These are phyloP conservation scores for Carassius auratus DNA, from an alignment of 2,113 vertebrate genomes.

Conservation along the genomic window DNA sequence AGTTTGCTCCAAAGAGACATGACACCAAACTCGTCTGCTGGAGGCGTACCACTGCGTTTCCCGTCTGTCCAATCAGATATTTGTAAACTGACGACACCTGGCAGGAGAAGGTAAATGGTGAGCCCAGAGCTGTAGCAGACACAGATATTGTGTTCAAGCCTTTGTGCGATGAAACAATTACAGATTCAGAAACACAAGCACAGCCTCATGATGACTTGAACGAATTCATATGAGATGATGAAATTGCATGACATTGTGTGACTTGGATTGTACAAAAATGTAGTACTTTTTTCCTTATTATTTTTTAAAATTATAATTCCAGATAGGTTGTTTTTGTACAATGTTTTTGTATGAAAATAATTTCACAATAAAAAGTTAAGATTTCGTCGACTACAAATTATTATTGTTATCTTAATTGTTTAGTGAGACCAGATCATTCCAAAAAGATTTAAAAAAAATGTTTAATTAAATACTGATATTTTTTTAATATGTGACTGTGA, in stretches of 20 bases:
- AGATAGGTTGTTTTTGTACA: neutral
- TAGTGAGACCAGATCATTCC: neutral
- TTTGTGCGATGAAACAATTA: slow-evolving; percentile 43
- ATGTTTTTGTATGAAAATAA: no score
- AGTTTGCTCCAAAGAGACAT: slow-evolving; percentile 73
- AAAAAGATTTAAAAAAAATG: neutral
- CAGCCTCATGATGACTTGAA: neutral
- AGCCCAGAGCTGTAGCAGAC: slow-evolving; percentile 35
- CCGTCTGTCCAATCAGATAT: slow-evolving; percentile 68
- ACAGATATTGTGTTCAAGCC: slow-evolving; percentile 39
- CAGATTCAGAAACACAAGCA: slow-evolving; percentile 7
- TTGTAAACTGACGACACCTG: slow-evolving; percentile 55
- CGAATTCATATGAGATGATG: neutral
- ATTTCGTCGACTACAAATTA: neutral
- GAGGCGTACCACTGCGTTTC: slow-evolving; percentile 67
- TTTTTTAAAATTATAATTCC: neutral
- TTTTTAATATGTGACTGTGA: neutral
- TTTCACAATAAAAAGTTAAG: no score
- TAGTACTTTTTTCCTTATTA: neutral
- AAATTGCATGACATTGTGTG: neutral
- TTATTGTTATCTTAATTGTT: neutral
- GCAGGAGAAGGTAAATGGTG: slow-evolving; percentile 57
- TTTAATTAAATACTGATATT: neutral
- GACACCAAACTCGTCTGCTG: slow-evolving; percentile 72
- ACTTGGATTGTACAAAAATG: neutral